Evolutionary conservation across 2,888 invertebrate genomes (phyloP), one percentile per base, ranked within the genome.

Genomic region (Imbricaverruca yamaguchii): DNA sequence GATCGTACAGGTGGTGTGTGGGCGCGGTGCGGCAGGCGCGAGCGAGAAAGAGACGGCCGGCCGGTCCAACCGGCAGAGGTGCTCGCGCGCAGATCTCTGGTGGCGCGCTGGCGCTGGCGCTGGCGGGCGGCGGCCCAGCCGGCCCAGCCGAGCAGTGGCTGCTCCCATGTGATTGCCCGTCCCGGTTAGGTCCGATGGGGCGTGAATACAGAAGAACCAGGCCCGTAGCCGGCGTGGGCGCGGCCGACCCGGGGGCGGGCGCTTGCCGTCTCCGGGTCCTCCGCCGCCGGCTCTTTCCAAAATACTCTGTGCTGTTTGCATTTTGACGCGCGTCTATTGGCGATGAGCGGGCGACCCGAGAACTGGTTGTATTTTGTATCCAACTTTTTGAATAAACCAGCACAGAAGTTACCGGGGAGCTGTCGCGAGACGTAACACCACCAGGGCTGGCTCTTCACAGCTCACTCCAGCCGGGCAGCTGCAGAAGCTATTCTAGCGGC

Each of bases 351-450:
- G 21, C 18, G 12, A 13, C 21, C 1, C 18, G 11, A 53, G 15
- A 21, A 25, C 74, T 13, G 74, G 74, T 15, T 25, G 18, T 53
- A 74, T 74, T 74, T 74, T 74, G 53, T 74, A 74, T 23, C 74
- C 74, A 18, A 15, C 53, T 53, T 74, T 74, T 74, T 74, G 74
- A 74, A 74, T 74, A 74, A 74, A 74, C 21, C 74, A 74, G 74
- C 74, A 74, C 74, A 74, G 74, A 74, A 74, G 74, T 74, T 53
- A 15, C 13, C 23, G 12, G 23, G 23, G 13, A 9, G n/a, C 39
- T 39, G 39, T 39, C 39, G 2, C 4, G 39, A 39, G 39, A 4
- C 39, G 4, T 39, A 39, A 3, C 39, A 39, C 39, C 39, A 39
- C 39, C 39, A 39, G 39, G 4, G 4, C 39, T 39, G 39, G 39